Conservation (phyloP, 2,797 vertebrate genomes). For the Rhinatrema bivittatum region DNA sequence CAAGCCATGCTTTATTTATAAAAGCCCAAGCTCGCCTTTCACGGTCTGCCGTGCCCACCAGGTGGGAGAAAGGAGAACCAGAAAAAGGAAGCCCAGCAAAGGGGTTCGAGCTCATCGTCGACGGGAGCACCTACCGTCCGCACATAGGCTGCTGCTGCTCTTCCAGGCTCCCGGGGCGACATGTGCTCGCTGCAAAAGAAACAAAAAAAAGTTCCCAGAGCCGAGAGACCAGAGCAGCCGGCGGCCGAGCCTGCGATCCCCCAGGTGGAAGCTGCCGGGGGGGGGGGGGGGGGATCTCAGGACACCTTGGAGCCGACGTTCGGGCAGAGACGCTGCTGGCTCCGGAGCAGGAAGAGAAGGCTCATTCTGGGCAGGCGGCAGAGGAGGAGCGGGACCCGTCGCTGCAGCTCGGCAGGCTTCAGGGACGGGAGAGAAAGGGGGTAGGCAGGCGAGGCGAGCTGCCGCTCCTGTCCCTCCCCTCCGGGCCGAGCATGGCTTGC, state of each 20-base stretch:
- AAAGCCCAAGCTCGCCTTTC: no score
- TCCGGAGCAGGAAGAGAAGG: background rate
- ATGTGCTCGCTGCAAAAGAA: no score
- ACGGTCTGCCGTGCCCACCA: background rate
- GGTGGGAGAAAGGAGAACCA: background rate
- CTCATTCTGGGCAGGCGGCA: slow-evolving; percentile 10
- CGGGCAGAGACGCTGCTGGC: slow-evolving; percentile 2
- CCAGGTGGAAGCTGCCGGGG: no score
- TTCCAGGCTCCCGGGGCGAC: slow-evolving; percentile 4
- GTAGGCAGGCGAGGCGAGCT: background rate
- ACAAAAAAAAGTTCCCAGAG: no score
- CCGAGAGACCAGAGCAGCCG: no score
- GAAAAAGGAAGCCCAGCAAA: no score
- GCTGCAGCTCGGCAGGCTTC: background rate
- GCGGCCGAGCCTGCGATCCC: no score
- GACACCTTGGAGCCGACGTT: slow-evolving; percentile 9
- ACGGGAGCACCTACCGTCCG: slow-evolving; percentile 1
- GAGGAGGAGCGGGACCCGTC: background rate
- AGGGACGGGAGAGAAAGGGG: background rate
- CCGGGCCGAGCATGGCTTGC: no score
- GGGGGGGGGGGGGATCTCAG: no score
- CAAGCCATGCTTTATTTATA: no score
- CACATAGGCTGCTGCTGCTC: background rate
- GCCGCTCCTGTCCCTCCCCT: background rate
- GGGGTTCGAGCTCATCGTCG: no score